These are phyloP conservation scores for Apolygus lucorum DNA, from an alignment of 1,140 invertebrate genomes.

Conservation along the genomic window DNA sequence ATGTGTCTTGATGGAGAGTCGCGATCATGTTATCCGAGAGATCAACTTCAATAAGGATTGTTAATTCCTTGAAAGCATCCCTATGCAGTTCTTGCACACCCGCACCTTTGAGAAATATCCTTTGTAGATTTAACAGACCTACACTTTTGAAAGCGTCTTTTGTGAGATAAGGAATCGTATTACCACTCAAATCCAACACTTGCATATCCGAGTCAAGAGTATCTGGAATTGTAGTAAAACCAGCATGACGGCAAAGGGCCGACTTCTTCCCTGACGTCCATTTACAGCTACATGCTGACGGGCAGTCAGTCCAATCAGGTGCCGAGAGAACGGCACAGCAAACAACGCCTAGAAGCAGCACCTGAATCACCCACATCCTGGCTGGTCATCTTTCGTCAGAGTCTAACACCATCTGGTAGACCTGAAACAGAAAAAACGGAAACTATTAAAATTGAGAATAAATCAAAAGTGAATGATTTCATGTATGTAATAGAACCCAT, in stretches of 20 bases:
- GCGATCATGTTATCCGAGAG: constrained; percentile 63
- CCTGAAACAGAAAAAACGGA: constrained; percentile 16
- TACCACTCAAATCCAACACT: constrained; percentile 72
- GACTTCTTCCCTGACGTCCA: constrained; percentile 84
- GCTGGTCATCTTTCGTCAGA: constrained; percentile 30
- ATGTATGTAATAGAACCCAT: no score
- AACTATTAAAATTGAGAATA: constrained; percentile 6
- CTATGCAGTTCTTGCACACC: constrained; percentile 64
- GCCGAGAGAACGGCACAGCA: constrained; percentile 26
- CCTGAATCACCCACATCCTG: constrained; percentile 26
- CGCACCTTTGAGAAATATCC: constrained; percentile 64
- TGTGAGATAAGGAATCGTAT: constrained; percentile 63
- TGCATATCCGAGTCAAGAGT: constrained; percentile 72
- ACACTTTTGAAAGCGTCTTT: constrained; percentile 68
- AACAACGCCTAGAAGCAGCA: constrained; percentile 30
- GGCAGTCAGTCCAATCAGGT: constrained; percentile 73
- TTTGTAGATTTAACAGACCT: constrained; percentile 73
- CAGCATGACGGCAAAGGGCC: constrained; percentile 66
- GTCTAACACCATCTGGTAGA: constrained; percentile 27
- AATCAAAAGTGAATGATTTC: constrained; percentile 15
- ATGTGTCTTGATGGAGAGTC: constrained; percentile 58
- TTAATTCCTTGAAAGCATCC: constrained; percentile 75
- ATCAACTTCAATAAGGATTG: constrained; percentile 79
- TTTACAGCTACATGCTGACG: constrained; percentile 70
- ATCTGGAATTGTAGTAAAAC: constrained; percentile 62